A percentile compares a stretch with the other conserved stretches of the same genome.
phyloP scores from a whole-genome alignment of 1,140 invertebrate species.

The Phthorimaea operculella region DNA sequence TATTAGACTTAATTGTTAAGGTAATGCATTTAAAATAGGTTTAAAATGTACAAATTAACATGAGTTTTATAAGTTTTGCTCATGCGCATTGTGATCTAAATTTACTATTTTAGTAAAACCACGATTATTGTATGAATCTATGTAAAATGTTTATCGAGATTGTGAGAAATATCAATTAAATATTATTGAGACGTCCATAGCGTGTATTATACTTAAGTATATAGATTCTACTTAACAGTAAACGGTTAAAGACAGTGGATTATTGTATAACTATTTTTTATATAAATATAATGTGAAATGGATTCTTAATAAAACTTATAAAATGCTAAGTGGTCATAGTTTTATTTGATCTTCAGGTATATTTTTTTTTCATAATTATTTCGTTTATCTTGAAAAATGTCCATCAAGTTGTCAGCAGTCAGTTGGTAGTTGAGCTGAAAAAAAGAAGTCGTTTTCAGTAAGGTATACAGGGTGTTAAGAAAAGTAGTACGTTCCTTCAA shows the following conservation, averaged over 20 bases:
- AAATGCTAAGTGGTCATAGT: background rate
- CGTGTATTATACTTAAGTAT: slow-evolving; percentile 20
- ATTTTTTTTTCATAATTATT: no score
- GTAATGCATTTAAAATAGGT: background rate
- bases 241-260: background rate
- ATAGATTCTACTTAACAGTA: background rate
- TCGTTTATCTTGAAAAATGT: no score
- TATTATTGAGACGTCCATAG: slow-evolving; percentile 25
- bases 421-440: no score
- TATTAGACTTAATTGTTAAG: slow-evolving; percentile 31
- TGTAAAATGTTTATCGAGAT: slow-evolving; percentile 21
- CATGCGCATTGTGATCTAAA: slow-evolving; percentile 54
- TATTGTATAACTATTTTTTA: background rate
- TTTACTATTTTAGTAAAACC: slow-evolving; percentile 12
- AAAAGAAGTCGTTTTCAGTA: no score
- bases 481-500: no score
- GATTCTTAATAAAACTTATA: background rate
- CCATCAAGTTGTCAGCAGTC: no score
- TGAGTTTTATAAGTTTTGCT: slow-evolving; percentile 36
- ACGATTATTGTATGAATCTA: slow-evolving; percentile 15
- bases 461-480: no score
- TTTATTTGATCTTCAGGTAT: no score
- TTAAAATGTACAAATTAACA: slow-evolving; percentile 56
- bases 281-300: background rate
- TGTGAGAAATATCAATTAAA: slow-evolving; percentile 16